Conservation (phyloP, 2,888 invertebrate species). For the Cactoblastis cactorum region DNA sequence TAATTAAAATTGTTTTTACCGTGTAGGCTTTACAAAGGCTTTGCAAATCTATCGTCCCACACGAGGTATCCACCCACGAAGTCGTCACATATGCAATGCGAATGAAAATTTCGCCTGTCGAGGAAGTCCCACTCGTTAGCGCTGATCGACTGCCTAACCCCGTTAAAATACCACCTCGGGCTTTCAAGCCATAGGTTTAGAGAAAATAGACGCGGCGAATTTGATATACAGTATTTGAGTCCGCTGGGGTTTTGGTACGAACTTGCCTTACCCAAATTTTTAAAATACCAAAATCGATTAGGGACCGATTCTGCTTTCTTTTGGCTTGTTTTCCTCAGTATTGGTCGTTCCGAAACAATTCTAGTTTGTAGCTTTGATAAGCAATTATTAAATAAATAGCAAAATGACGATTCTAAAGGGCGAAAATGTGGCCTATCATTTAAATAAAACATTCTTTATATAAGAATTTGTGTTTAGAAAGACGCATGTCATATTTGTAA, state of each 20-base stretch:
- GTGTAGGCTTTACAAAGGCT: slow-evolving; percentile 1
- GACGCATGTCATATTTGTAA: slow-evolving; percentile 19
- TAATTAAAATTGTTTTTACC: not conserved
- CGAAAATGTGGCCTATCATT: too few relatives aligned
- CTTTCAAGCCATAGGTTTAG: slow-evolving; percentile 18
- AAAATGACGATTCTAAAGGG: too few relatives aligned
- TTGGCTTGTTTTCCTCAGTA: too few relatives aligned
- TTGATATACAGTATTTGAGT: not conserved
- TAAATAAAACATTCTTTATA: too few relatives aligned
- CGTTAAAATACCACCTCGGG: slow-evolving; percentile 38
- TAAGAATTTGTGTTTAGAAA: slow-evolving; percentile 21
- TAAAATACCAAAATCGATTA: too few relatives aligned
- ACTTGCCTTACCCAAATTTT: too few relatives aligned
- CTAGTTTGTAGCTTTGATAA: too few relatives aligned
- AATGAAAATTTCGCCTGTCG: slow-evolving; percentile 38
- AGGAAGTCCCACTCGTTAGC: slow-evolving; percentile 52
- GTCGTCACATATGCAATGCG: slow-evolving; percentile 31
- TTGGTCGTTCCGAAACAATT: too few relatives aligned
- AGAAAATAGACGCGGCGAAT: not conserved
- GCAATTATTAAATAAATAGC: too few relatives aligned
- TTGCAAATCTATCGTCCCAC: not conserved
- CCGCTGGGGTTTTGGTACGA: too few relatives aligned
- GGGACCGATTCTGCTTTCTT: too few relatives aligned
- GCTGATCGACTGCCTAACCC: slow-evolving; percentile 45
- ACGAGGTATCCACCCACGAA: slow-evolving; percentile 21